phyloP scores from a whole-genome alignment of 2,113 vertebrate species.

The Apodemus sylvaticus region DNA sequence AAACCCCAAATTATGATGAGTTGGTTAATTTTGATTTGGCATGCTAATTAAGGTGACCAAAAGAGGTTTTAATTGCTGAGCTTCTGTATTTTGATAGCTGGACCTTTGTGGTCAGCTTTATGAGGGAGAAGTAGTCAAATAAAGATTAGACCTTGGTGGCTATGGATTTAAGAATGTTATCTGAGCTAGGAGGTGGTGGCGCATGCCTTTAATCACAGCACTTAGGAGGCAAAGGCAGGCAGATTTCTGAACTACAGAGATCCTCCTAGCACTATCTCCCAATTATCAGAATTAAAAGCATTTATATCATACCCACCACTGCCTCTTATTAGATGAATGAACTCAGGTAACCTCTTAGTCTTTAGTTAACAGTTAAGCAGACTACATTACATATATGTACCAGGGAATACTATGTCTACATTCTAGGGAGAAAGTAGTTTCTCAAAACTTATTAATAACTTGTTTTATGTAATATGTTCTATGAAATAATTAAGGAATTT shows the following conservation, averaged over 20 bases:
- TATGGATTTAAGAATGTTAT: not conserved
- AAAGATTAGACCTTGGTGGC: not conserved
- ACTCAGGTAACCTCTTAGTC: not conserved
- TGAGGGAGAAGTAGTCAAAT: not conserved
- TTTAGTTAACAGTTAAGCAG: not conserved
- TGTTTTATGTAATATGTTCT: too few species aligned
- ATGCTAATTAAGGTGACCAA: not conserved
- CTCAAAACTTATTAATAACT: not conserved
- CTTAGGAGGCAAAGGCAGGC: too few species aligned
- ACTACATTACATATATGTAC: not conserved
- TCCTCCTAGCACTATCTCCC: not conserved
- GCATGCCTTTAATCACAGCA: too few species aligned
- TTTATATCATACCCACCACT: not conserved
- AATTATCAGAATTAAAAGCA: not conserved
- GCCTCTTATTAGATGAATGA: not conserved
- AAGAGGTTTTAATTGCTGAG: not conserved
- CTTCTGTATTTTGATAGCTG: not conserved
- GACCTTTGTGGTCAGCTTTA: not conserved
- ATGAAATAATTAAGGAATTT: too few species aligned
- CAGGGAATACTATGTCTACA: not conserved
- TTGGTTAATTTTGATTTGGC: not conserved
- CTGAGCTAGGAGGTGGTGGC: too few species aligned
- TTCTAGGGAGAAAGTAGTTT: not conserved
- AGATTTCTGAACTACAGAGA: not conserved
- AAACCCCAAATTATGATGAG: not conserved